Conservation (phyloP, 1,140 invertebrate genomes). For the Hestina assimilis region DNA sequence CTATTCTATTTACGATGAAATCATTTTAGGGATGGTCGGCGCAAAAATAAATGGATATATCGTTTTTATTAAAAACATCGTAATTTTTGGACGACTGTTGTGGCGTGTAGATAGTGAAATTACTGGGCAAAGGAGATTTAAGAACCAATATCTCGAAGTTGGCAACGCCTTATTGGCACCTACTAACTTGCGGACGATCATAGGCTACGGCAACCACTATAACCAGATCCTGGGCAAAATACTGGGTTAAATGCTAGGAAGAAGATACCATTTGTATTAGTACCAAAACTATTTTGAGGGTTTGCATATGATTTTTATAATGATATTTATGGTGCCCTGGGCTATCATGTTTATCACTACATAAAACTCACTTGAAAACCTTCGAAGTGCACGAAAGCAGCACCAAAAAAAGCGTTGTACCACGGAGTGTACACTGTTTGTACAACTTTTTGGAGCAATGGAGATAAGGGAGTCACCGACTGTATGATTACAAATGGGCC, state of each 20-base stretch:
- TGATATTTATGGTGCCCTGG: background rate
- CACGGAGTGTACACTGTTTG: conserved; percentile 85
- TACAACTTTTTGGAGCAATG: conserved; percentile 87
- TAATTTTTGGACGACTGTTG: no score
- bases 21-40: no score
- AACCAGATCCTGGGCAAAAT: no score
- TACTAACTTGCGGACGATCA: background rate
- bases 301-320: background rate
- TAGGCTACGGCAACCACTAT: background rate
- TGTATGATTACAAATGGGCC: conserved; percentile 86
- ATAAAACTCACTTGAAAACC: conserved; percentile 83
- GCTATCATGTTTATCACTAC: background rate
- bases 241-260: no score
- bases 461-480: conserved; percentile 88
- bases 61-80: no score
- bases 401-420: conserved; percentile 82
- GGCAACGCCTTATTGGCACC: background rate
- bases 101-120: no score
- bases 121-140: no score
- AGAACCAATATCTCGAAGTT: no score
- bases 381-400: conserved; percentile 84
- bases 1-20: background rate
- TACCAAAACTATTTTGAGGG: background rate
- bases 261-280: background rate
- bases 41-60: no score